Evolutionary conservation across 2,113 vertebrate species (phyloP), one percentile per base, ranked within the genome.

Genomic region (Dipodomys spectabilis): DNA sequence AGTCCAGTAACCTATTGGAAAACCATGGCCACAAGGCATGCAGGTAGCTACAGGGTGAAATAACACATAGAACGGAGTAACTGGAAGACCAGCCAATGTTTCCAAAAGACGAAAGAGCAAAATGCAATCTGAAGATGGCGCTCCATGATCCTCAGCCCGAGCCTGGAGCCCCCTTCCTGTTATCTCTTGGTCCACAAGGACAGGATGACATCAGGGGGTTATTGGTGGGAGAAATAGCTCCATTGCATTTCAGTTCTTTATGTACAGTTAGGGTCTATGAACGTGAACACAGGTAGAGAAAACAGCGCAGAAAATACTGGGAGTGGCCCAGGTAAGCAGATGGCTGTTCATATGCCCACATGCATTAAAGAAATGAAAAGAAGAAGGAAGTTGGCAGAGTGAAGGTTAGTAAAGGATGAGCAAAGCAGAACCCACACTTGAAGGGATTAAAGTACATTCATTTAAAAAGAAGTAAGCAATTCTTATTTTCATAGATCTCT

Each of bases 301-400:
- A 39, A 6, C 13, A 20, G 35, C 4, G 2, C 10, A 60, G 73
- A 60, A 67, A 44, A 57, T 23, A 28, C 18, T 8, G 10, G 60
- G 27, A 6, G 4, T 5, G 60, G 18, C 7, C 64, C 13, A 0
- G 0, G 20, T 5, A 77, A 30, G 13, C 49, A 49, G 9, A 49
- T 9, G 49, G 49, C 9, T 49, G 49, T 49, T 49, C 49, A 12
- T 49, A 49, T 49, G 8, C 12, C 11, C n/a, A 30, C 57, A 16
- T 2, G 2, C 32, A 18, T 45, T 7, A 39, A 53, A 39, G 39
- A 8, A 5, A 39, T 7, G 11, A 74, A 0, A 68, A 35, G 32
- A 25, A 0, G 19, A 19, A 35, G 30, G 53, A 0, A 15, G 13
- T 23, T 83, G 2, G 78, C 5, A 35, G 10, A 73, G 25, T 19